phyloP scores from a whole-genome alignment of 2,888 invertebrate species.

The Thumatha senex region DNA sequence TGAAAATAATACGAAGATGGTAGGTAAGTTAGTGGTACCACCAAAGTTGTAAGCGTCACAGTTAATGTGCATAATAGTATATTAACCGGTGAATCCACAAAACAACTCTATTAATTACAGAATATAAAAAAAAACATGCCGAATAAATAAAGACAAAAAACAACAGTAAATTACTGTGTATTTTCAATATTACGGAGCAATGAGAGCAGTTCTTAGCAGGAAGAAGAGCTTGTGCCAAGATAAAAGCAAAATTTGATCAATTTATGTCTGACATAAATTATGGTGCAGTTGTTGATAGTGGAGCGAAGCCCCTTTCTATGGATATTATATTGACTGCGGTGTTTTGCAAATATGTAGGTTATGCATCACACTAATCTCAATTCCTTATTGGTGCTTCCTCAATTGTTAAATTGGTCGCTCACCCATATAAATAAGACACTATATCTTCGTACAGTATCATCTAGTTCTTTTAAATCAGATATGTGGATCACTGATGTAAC shows the following conservation, averaged over 20 bases:
- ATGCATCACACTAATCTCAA: conserved; percentile 53
- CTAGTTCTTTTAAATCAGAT: conserved; percentile 14
- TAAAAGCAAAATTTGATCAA: neutral
- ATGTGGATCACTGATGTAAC: neutral
- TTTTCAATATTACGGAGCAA: neutral
- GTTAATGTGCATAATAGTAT: neutral
- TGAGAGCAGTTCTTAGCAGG: neutral
- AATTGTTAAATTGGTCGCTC: conserved; percentile 73
- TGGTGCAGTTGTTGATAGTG: neutral
- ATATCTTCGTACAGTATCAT: conserved; percentile 51
- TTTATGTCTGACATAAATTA: neutral
- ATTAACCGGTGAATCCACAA: neutral
- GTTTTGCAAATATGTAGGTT: conserved; percentile 24
- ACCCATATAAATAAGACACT: conserved; percentile 60
- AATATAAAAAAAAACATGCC: neutral
- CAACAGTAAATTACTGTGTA: neutral
- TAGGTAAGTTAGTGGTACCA: too few relatives aligned
- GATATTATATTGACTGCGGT: neutral
- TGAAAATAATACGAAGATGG: too few relatives aligned
- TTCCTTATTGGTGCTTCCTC: conserved; percentile 71
- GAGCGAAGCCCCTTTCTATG: neutral
- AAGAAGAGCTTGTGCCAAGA: neutral
- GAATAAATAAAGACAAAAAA: neutral
- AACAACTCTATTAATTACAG: neutral
- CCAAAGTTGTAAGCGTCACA: too few relatives aligned